phyloP scores from a whole-genome alignment of 1,140 invertebrate genomes.

The Metaphire vulgaris region DNA sequence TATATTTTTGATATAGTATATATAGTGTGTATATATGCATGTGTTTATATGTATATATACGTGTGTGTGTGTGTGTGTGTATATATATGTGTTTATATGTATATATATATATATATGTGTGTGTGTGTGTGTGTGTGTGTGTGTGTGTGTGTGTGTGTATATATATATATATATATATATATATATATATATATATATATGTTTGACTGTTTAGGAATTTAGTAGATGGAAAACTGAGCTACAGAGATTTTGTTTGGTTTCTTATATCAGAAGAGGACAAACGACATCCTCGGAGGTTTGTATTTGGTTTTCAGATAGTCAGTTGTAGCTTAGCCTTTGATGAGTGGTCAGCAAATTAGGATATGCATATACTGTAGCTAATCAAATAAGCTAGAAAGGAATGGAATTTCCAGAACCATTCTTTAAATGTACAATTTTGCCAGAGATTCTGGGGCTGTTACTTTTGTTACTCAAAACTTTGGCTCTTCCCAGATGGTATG shows the following conservation, averaged over 20 bases:
- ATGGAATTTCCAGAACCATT: background rate
- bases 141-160: conserved; percentile 21
- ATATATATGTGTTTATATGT: conserved; percentile 15
- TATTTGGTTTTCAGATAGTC: conserved; percentile 75
- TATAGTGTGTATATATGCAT: no score
- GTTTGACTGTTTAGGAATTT: conserved; percentile 4
- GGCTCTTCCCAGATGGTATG: no score
- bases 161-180: conserved; percentile 22
- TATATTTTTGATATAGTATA: no score
- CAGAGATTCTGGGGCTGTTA: background rate
- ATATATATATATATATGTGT: background rate
- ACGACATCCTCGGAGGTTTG: conserved; percentile 75
- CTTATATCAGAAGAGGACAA: conserved; percentile 98
- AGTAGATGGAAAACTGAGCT: conserved; percentile 67
- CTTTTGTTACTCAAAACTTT: background rate
- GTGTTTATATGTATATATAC: no score
- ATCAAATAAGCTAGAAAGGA: background rate
- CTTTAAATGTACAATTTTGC: background rate
- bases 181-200: conserved; percentile 14
- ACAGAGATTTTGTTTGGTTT: conserved; percentile 99
- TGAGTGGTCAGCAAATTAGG: background rate
- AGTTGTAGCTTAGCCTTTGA: conserved; percentile 50
- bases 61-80: background rate
- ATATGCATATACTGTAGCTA: background rate
- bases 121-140: conserved; percentile 13